Conservation (phyloP, 64 coral and sea anemone genomes). For the Pocillopora verrucosa region DNA sequence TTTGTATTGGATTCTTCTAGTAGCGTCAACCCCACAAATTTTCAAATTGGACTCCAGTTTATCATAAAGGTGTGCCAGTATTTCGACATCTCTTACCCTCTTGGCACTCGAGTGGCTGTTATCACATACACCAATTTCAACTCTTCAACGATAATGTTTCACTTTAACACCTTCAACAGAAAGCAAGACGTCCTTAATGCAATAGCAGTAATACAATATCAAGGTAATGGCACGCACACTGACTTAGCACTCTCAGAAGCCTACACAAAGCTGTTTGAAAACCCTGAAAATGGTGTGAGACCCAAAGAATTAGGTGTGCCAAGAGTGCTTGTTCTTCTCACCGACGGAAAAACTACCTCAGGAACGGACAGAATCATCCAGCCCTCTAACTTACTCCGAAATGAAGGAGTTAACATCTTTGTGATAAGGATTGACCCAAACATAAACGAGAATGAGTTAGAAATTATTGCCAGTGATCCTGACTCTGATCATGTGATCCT, state of each 20-base stretch:
- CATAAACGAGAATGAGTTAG: conserved; percentile 17
- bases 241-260: conserved; percentile 24
- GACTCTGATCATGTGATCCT: conserved; percentile 22
- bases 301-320: conserved; percentile 15
- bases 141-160: conserved; percentile 1
- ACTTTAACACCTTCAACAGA: conserved; percentile 23
- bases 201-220: neutral
- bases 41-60: conserved; percentile 30
- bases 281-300: conserved; percentile 22
- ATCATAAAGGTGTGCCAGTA: conserved; percentile 14
- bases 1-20: conserved; percentile 55
- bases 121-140: conserved; percentile 34
- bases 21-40: conserved; percentile 12
- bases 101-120: conserved; percentile 35
- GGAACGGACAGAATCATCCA: neutral
- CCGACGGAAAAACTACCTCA: conserved; percentile 35
- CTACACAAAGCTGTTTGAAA: neutral
- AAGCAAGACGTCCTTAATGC: conserved; percentile 19
- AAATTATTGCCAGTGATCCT: conserved; percentile 63
- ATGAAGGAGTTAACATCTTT: conserved; percentile 47
- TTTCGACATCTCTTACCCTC: conserved; percentile 23
- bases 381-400: conserved; percentile 9
- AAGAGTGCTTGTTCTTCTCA: conserved; percentile 47
- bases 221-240: conserved; percentile 7
- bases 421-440: conserved; percentile 22